These are phyloP conservation scores for Gallinago media DNA, from an alignment of 2,113 vertebrate species.

Conservation along the genomic window DNA sequence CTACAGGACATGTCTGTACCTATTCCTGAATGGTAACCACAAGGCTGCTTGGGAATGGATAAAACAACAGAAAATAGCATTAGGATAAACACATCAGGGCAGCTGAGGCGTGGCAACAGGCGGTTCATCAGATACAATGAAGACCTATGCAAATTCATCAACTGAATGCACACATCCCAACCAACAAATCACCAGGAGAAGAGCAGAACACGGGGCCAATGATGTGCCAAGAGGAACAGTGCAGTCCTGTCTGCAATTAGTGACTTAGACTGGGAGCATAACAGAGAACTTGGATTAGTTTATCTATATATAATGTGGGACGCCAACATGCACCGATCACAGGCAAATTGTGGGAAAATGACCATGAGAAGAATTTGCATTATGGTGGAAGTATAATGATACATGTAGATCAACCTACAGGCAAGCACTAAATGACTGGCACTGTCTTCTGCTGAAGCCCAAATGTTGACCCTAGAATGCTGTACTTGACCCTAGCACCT, in stretches of 20 bases:
- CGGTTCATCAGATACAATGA: not conserved
- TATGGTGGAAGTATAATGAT: not conserved
- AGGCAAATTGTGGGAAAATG: not conserved
- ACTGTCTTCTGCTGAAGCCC: not conserved
- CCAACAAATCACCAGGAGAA: not conserved
- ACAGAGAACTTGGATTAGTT: not conserved
- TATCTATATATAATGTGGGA: not conserved
- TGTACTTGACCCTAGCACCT: not conserved
- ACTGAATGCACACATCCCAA: not conserved
- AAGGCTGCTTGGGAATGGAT: not conserved
- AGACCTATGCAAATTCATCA: not conserved
- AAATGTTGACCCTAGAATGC: not conserved
- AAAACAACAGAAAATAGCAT: not conserved
- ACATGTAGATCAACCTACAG: not conserved
- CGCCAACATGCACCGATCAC: not conserved
- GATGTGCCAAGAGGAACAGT: fast-evolving
- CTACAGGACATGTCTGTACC: too few relatives aligned
- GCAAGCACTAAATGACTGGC: not conserved
- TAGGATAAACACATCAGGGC: not conserved
- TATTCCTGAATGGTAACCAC: not conserved
- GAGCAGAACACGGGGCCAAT: not conserved
- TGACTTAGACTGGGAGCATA: not conserved
- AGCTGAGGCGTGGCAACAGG: not conserved
- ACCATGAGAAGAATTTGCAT: not conserved
- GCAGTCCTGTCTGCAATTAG: not conserved